Percentiles rank a stretch among this genome's conserved stretches.
Conservation (phyloP, 2,113 vertebrate species). For the Hemichromis elongatus region DNA sequence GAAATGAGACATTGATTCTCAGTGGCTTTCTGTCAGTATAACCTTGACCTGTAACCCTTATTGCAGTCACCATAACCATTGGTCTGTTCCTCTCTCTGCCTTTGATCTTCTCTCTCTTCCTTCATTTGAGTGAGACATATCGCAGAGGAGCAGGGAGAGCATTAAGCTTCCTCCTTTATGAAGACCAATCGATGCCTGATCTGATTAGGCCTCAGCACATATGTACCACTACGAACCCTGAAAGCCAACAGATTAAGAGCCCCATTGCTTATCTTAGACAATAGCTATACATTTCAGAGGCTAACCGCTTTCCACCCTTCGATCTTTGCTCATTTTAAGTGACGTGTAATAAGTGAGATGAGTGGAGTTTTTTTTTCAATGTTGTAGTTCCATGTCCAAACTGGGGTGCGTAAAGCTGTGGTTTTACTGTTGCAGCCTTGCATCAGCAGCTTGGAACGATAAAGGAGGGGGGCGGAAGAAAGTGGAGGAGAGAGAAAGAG, state of each 20-base stretch:
- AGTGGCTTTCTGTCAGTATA: not conserved
- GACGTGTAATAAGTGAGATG: slow-evolving; percentile 4
- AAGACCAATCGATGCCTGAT: slow-evolving; percentile 57
- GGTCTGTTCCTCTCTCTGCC: not conserved
- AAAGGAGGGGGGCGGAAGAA: slow-evolving; percentile 2
- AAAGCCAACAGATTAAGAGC: slow-evolving; percentile 38
- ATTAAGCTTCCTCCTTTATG: slow-evolving; percentile 33
- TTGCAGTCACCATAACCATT: not conserved
- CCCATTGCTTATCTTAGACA: slow-evolving; percentile 29
- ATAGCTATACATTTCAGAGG: slow-evolving; percentile 27
- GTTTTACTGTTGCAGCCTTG: slow-evolving; percentile 37
- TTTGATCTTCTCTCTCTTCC: not conserved
- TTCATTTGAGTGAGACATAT: slow-evolving; percentile 13
- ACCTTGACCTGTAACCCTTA: slow-evolving; percentile 32
- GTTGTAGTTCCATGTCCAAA: slow-evolving; percentile 8
- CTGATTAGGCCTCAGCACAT: slow-evolving; percentile 49
- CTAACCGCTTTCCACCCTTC: not conserved
- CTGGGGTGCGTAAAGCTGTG: slow-evolving; percentile 10
- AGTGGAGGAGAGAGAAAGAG: not conserved
- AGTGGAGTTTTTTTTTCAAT: not conserved
- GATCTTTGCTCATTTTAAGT: slow-evolving; percentile 2
- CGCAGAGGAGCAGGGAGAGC: slow-evolving; percentile 21
- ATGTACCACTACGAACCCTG: slow-evolving; percentile 34
- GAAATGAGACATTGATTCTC: slow-evolving; percentile 23
- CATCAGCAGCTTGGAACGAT: slow-evolving; percentile 60